Conservation (phyloP, 2,113 vertebrate genomes). For the Agapornis roseicollis region DNA sequence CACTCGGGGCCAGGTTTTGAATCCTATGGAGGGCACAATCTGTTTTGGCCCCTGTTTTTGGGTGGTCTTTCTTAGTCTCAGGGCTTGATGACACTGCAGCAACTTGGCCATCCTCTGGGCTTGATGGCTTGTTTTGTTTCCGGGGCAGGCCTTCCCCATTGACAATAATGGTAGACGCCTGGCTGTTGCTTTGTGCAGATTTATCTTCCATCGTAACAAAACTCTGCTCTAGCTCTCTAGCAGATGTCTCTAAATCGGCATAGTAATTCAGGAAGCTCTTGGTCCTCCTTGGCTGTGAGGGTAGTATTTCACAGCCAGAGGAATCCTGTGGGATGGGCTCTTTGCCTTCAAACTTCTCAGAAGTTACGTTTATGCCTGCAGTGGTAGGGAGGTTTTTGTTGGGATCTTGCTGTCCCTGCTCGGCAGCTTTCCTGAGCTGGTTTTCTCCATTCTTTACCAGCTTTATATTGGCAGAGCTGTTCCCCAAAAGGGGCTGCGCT, state of each 20-base stretch:
- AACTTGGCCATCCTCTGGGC: conserved; percentile 81
- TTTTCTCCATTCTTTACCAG: conserved; percentile 97
- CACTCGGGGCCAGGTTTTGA: conserved; percentile 90
- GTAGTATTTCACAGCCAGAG: conserved; percentile 70
- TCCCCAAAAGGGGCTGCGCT: conserved; percentile 77
- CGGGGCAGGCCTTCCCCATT: conserved; percentile 69
- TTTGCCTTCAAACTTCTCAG: conserved; percentile 87
- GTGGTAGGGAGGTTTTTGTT: conserved; percentile 80
- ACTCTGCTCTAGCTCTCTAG: conserved; percentile 71
- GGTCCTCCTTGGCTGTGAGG: conserved; percentile 81
- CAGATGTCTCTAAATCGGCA: conserved; percentile 81
- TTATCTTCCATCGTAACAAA: conserved; percentile 67
- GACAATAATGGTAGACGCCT: conserved; percentile 42
- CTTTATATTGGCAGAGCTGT: conserved; percentile 89
- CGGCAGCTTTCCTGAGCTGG: conserved; percentile 91
- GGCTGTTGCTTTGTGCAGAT: conserved; percentile 63
- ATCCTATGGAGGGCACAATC: conserved; percentile 85
- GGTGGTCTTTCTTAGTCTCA: conserved; percentile 87
- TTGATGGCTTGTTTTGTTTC: conserved; percentile 71
- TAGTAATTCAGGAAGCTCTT: conserved; percentile 96
- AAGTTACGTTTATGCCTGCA: conserved; percentile 72
- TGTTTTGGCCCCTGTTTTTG: conserved; percentile 88
- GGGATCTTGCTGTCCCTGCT: conserved; percentile 84
- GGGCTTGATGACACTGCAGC: conserved; percentile 85
- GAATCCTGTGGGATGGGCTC: conserved; percentile 75